phyloP scores from a whole-genome alignment of 2,113 vertebrate species.

The Corythornis cristatus region DNA sequence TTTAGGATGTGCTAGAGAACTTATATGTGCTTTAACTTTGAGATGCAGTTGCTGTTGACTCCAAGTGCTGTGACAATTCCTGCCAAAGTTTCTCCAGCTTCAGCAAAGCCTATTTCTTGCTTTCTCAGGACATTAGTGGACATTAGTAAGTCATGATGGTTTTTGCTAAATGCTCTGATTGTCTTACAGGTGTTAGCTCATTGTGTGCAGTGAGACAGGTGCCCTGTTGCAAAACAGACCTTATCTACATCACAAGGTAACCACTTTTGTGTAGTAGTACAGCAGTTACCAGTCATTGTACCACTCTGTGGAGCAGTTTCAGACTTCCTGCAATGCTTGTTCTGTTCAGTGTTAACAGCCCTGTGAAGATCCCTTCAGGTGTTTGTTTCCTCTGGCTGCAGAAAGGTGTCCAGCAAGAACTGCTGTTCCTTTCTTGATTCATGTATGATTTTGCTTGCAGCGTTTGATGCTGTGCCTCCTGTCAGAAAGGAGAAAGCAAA shows the following conservation, averaged over 20 bases:
- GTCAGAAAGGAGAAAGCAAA: fast-evolving
- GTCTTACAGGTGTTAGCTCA: background rate
- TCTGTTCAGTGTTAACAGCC: background rate
- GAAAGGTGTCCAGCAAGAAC: background rate
- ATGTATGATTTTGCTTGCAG: background rate
- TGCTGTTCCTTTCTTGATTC: background rate
- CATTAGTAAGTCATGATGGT: fast-evolving
- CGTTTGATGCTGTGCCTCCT: background rate
- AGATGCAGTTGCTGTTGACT: background rate
- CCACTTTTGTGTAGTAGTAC: background rate
- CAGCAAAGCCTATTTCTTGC: background rate
- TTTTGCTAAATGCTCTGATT: background rate
- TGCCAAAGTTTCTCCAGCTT: background rate
- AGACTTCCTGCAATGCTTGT: background rate
- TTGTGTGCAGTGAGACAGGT: background rate
- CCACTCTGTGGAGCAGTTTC: background rate
- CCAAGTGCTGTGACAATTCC: background rate
- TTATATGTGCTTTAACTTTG: background rate
- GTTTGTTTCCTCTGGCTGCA: background rate
- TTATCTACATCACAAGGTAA: background rate
- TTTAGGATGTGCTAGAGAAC: background rate
- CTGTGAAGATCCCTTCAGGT: background rate
- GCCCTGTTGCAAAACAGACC: background rate
- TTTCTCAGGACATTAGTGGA: background rate
- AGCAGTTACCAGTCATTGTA: background rate